These are phyloP conservation scores for Eugnorisma glareosa DNA, from an alignment of 2,888 invertebrate species.

Conservation along the genomic window DNA sequence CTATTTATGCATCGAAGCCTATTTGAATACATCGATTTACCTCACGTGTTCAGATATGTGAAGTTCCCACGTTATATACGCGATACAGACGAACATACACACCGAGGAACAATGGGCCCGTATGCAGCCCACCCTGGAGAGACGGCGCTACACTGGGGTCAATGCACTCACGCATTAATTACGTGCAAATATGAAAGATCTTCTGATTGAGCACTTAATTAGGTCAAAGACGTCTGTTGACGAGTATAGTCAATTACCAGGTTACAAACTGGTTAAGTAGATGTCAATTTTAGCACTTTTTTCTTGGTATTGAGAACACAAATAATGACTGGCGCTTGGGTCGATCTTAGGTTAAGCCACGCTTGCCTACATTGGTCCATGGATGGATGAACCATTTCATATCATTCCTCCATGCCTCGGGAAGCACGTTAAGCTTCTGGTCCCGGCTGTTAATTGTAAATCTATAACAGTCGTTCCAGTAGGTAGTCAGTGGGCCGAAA, in stretches of 20 bases:
- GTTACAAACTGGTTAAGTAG: conserved; percentile 5
- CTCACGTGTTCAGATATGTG: conserved; percentile 64
- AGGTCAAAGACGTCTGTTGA: conserved; percentile 57
- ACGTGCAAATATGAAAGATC: conserved; percentile 70
- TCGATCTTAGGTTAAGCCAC: too few species aligned
- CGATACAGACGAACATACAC: conserved; percentile 74
- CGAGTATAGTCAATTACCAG: conserved; percentile 22
- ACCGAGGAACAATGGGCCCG: conserved; percentile 85
- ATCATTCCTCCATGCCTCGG: too few species aligned
- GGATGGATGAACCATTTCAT: too few species aligned
- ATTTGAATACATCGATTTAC: conserved; percentile 62
- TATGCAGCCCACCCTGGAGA: conserved; percentile 86
- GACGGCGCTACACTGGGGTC: conserved; percentile 72
- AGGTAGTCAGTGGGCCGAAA: too few species aligned
- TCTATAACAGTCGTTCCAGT: too few species aligned
- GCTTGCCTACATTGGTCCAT: too few species aligned
- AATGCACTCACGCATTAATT: conserved; percentile 73
- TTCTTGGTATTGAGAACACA: neutral
- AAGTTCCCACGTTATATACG: conserved; percentile 83
- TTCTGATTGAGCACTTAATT: conserved; percentile 61
- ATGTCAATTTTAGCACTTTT: conserved; percentile 12
- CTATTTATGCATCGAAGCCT: conserved; percentile 45
- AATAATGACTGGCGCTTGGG: too few species aligned
- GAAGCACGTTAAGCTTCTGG: too few species aligned
- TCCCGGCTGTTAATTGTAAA: too few species aligned